A percentile compares a stretch with the other conserved stretches of the same genome.
These are phyloP conservation scores for Camponotus pennsylvanicus DNA, from an alignment of 1,140 invertebrate genomes.

Conservation along the genomic window DNA sequence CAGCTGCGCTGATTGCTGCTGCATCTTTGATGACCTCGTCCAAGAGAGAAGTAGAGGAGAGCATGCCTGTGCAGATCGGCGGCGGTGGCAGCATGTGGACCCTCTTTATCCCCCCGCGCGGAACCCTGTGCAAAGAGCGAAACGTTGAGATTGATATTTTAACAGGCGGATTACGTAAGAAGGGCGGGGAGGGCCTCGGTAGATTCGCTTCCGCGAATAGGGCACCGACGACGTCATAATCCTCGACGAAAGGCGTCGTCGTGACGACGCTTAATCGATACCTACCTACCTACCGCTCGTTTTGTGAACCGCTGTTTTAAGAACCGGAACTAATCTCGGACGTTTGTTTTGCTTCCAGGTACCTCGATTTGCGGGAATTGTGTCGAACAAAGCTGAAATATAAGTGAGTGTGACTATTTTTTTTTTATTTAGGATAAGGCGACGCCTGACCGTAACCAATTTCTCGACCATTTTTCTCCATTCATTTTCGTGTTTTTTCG, in stretches of 20 bases:
- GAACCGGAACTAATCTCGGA: background rate
- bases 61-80: conserved; percentile 57
- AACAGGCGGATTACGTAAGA: conserved; percentile 84
- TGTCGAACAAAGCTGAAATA: background rate
- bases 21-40: conserved; percentile 86
- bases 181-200: conserved; percentile 54
- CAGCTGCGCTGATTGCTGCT: conserved; percentile 85
- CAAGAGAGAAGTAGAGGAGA: conserved; percentile 77
- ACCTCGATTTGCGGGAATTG: background rate
- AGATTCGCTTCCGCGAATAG: conserved; percentile 68
- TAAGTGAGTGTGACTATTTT: background rate
- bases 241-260: conserved; percentile 43
- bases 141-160: conserved; percentile 86
- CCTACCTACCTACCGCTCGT: background rate
- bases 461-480: too few relatives aligned
- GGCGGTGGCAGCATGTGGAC: conserved; percentile 30
- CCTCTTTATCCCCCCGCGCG: conserved; percentile 70
- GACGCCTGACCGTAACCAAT: background rate
- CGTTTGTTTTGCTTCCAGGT: conserved; percentile 17
- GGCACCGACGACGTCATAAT: conserved; percentile 42
- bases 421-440: background rate
- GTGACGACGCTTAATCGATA: conserved; percentile 61
- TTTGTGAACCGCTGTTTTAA: conserved; percentile 20
- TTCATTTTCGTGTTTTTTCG: too few relatives aligned
- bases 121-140: conserved; percentile 82